These are phyloP conservation scores for Aplodontia rufa DNA, from an alignment of 2,113 vertebrate genomes.

Conservation along the genomic window DNA sequence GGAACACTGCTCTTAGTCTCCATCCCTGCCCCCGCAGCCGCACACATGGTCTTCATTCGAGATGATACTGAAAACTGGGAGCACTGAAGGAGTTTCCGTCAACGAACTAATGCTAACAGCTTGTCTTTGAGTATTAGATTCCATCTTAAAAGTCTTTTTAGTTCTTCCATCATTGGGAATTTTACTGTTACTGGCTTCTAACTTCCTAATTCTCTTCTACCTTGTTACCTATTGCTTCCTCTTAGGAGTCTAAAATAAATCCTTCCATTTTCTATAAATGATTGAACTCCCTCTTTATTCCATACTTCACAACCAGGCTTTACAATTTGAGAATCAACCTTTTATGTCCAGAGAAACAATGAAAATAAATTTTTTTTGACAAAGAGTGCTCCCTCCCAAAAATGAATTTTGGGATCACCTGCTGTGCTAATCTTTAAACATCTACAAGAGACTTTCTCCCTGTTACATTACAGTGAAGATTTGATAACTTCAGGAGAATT, in stretches of 20 bases:
- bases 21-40: no score
- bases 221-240: neutral
- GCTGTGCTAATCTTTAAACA: neutral
- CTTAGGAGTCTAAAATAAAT: neutral
- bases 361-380: neutral
- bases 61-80: neutral
- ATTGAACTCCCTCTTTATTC: neutral
- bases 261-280: neutral
- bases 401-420: neutral
- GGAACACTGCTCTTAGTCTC: neutral
- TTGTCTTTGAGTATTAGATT: neutral
- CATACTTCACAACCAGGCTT: neutral
- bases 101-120: neutral
- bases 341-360: neutral
- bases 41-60: neutral
- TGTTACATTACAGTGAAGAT: neutral
- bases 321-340: neutral
- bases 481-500: neutral
- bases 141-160: neutral
- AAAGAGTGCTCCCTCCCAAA: neutral
- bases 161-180: neutral
- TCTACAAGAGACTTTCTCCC: neutral
- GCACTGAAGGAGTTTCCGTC: neutral
- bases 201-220: neutral
- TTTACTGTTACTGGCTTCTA: neutral